Evolutionary conservation across 2,113 vertebrate species (phyloP), one percentile per base, ranked within the genome.

Genomic region (Rhizomys pruinosus): DNA sequence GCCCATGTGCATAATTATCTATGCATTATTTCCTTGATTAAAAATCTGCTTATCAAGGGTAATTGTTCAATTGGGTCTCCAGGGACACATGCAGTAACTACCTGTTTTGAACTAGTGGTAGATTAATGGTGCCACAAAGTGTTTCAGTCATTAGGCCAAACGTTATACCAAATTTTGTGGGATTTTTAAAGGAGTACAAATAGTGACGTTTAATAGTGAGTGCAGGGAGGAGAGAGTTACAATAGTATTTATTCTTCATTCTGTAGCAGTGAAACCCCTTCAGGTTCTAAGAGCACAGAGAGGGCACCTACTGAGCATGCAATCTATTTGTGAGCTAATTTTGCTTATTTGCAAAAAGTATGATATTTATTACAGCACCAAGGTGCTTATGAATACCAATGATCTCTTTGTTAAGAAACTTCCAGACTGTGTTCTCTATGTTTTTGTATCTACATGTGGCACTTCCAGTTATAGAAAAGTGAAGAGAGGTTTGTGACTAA

Each of bases 1-100:
- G 81, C 27, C 92, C 93, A 95, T 96, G 95, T 97, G 95, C 90
- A 88, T 97, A 98, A 98, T 98, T 98, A 98, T 97, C 76, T 93
- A 68, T 90, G 86, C 92, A 86, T 97, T 97, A 98, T 97, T 97
- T 98, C 95, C 92, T 97, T 97, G 97, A 98, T 98, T 98, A 98
- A 98, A 98, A 98, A 97, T 97, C 94, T 98, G 95, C 96, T 97
- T 97, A 97, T 97, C 92, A 96, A 84, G 95, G 90, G 94, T 97
- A 97, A 98, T 87, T 66, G 66, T 90, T 97, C 27, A 94, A 93
- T 68, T 96, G 81, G 96, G 96, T 95, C 76, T 96, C 2, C 0
- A 91, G 88, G 87, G 95, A 95, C 96, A 96, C 84, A 82, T 96
- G 57, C 59, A 96, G 64, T 92, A 97, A 91, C 61, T 94, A 92